Percentiles rank a stretch among this genome's conserved stretches.
phyloP scores from a whole-genome alignment of 2,888 invertebrate genomes.

The Parasteatoda lunata region DNA sequence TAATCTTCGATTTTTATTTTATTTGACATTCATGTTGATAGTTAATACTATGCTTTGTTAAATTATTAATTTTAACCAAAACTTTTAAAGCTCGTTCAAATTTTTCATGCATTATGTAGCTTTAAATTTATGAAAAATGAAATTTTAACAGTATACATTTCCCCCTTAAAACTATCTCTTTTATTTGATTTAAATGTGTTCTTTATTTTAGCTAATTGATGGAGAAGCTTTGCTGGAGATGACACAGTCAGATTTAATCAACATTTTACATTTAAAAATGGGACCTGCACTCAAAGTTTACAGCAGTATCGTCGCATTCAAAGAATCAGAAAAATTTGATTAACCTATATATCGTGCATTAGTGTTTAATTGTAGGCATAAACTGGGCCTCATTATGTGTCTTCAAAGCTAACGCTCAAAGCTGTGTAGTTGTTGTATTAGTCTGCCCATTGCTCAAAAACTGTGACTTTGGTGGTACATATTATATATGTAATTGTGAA shows the following conservation, averaged over 20 bases:
- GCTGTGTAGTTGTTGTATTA: conserved; percentile 19
- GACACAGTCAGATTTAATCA: conserved; percentile 86
- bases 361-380: not conserved
- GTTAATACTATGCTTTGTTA: too few species aligned
- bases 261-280: conserved; percentile 83
- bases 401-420: conserved; percentile 16
- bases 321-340: conserved; percentile 55
- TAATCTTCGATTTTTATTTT: too few species aligned
- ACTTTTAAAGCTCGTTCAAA: too few species aligned
- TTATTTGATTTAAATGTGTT: conserved; percentile 46
- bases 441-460: conserved; percentile 59
- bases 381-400: not conserved
- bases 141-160: not conserved
- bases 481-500: not conserved
- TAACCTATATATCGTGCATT: conserved; percentile 4
- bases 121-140: not conserved
- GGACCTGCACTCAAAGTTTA: conserved; percentile 90
- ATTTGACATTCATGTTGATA: too few species aligned
- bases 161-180: not conserved
- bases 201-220: conserved; percentile 80
- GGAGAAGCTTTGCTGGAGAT: conserved; percentile 88
- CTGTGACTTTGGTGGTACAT: not conserved
- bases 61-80: too few species aligned
- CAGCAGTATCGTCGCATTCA: conserved; percentile 78
- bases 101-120: too few species aligned